A percentile compares a stretch with the other conserved stretches of the same genome.
Evolutionary conservation across 2,888 invertebrate genomes (phyloP).

Genomic region (Drosophila cyrtoloma): DNA sequence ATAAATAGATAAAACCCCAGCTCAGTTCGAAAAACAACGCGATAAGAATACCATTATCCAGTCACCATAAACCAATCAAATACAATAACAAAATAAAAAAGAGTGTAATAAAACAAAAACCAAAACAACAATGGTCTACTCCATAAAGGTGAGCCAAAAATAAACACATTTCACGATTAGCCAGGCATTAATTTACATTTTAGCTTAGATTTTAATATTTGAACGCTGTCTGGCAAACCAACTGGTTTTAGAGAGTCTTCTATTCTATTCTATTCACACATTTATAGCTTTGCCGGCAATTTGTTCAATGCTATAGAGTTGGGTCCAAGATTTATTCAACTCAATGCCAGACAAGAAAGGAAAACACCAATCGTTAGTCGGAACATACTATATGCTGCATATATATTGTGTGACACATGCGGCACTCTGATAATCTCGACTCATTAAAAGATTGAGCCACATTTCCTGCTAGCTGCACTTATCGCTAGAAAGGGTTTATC

Average conservation of each 20-base stretch:
- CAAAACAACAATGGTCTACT: conserved; percentile 67
- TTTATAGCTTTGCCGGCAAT: background rate
- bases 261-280: background rate
- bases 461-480: background rate
- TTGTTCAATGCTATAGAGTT: background rate
- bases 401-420: conserved; percentile 25
- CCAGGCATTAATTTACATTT: background rate
- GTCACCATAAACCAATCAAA: background rate
- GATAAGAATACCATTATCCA: conserved; percentile 3
- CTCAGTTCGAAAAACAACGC: conserved; percentile 15
- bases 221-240: conserved; percentile 19
- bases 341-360: conserved; percentile 16
- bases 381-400: background rate
- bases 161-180: background rate
- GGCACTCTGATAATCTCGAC: conserved; percentile 10
- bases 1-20: conserved; percentile 13
- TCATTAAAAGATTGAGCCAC: background rate
- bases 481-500: conserved; percentile 19
- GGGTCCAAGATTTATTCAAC: conserved; percentile 29
- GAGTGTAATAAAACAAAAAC: conserved; percentile 2
- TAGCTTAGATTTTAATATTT: conserved; percentile 9
- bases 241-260: conserved; percentile 31
- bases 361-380: conserved; percentile 8
- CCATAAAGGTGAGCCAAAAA: conserved; percentile 71
- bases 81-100: conserved; percentile 18